These are phyloP conservation scores for Agrochola litura DNA, from an alignment of 2,888 invertebrate species.

Conservation along the genomic window DNA sequence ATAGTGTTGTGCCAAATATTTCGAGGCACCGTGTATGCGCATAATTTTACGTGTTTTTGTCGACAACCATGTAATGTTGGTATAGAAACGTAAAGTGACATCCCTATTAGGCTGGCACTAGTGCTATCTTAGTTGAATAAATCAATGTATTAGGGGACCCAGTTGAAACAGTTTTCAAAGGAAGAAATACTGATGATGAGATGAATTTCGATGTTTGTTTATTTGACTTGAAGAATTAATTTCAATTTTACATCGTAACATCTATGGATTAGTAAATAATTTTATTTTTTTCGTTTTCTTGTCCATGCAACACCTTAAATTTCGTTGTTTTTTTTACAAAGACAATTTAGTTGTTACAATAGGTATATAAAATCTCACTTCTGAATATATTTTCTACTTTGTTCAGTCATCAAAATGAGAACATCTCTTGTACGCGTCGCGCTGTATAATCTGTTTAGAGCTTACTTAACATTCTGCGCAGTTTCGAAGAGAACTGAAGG, in stretches of 20 bases:
- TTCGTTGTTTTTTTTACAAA: neutral
- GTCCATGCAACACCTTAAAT: neutral
- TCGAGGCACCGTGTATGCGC: conserved; percentile 78
- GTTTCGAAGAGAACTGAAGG: conserved; percentile 50
- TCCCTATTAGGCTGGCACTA: conserved; percentile 25
- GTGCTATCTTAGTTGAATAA: conserved; percentile 32
- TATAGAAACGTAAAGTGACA: conserved; percentile 48
- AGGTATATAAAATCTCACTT: neutral
- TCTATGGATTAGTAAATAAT: neutral
- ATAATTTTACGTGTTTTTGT: conserved; percentile 72
- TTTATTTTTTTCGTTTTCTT: neutral
- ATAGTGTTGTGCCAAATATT: conserved; percentile 74
- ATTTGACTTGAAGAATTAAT: conserved; percentile 1
- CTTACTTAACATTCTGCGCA: conserved; percentile 52
- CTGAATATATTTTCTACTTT: conserved; percentile 23
- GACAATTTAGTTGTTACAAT: neutral
- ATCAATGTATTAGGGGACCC: conserved; percentile 10
- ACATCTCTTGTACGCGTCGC: conserved; percentile 1
- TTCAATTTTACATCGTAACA: neutral
- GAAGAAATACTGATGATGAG: neutral
- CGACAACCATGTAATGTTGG: conserved; percentile 34
- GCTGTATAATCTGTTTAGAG: conserved; percentile 50
- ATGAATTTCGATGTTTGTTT: neutral
- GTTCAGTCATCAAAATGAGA: conserved; percentile 19
- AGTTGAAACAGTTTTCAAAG: neutral